phyloP scores from a whole-genome alignment of 2,888 invertebrate genomes.

The Mycalesis mineus region DNA sequence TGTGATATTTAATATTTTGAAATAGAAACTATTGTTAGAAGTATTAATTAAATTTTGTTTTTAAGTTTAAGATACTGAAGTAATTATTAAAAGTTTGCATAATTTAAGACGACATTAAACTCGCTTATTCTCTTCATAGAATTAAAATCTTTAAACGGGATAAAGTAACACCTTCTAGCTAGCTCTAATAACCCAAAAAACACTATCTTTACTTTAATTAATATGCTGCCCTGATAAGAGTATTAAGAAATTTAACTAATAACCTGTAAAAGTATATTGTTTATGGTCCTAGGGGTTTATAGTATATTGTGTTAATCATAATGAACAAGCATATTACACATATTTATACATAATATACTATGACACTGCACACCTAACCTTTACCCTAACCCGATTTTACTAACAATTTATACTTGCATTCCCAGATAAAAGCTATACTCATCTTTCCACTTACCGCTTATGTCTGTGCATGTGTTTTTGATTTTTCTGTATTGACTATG shows the following conservation, averaged over 20 bases:
- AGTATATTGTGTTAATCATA: background rate
- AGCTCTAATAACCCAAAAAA: conserved; percentile 14
- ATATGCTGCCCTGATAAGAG: background rate
- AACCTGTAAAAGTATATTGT: background rate
- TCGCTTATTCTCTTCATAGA: conserved; percentile 21
- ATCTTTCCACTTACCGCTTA: conserved; percentile 10
- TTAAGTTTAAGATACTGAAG: background rate
- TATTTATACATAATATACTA: background rate
- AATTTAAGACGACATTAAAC: conserved; percentile 11
- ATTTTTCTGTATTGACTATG: conserved; percentile 6
- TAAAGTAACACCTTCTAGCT: conserved; percentile 11
- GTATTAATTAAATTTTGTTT: no score
- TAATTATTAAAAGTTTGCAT: conserved; percentile 1
- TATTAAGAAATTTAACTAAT: background rate
- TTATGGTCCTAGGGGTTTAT: background rate
- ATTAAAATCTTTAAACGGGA: conserved; percentile 1
- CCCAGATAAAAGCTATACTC: no score
- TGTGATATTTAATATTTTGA: no score
- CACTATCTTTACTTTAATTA: background rate
- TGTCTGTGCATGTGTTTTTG: conserved; percentile 7
- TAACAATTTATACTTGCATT: no score
- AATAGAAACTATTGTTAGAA: no score
- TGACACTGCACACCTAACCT: background rate
- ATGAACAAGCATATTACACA: background rate
- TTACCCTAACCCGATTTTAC: background rate